A percentile compares a stretch with the other conserved stretches of the same genome.
Conservation (phyloP, 2,113 vertebrate genomes). For the Anas platyrhynchos region DNA sequence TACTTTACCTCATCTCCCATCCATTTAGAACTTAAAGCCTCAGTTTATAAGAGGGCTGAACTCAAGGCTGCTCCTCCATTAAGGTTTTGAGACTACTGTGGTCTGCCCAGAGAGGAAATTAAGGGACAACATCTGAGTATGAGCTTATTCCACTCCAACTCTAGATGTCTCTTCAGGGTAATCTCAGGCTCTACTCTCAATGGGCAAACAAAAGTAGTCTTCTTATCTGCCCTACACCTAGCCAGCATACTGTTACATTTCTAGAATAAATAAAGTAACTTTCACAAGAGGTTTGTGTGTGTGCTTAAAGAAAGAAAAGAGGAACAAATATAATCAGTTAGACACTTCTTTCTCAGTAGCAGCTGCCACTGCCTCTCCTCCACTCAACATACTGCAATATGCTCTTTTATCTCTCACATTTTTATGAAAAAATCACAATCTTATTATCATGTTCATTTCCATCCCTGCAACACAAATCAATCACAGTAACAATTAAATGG, state of each 20-base stretch:
- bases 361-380: not conserved
- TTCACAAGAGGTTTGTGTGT: not conserved
- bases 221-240: not conserved
- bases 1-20: not conserved
- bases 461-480: not conserved
- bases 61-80: not conserved
- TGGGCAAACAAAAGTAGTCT: not conserved
- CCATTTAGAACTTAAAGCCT: not conserved
- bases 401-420: not conserved
- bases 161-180: not conserved
- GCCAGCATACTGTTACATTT: not conserved
- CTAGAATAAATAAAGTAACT: not conserved
- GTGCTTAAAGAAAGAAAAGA: not conserved
- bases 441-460: not conserved
- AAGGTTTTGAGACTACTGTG: not conserved
- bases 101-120: not conserved
- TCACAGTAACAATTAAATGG: not conserved
- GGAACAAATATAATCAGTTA: accelerated
- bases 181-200: not conserved
- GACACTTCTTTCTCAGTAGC: not conserved
- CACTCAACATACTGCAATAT: not conserved
- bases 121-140: not conserved
- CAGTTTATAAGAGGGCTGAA: not conserved
- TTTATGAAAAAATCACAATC: not conserved
- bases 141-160: not conserved